Evolutionary conservation across 1,140 invertebrate genomes (phyloP).

Genomic region (Drosophila persimilis): DNA sequence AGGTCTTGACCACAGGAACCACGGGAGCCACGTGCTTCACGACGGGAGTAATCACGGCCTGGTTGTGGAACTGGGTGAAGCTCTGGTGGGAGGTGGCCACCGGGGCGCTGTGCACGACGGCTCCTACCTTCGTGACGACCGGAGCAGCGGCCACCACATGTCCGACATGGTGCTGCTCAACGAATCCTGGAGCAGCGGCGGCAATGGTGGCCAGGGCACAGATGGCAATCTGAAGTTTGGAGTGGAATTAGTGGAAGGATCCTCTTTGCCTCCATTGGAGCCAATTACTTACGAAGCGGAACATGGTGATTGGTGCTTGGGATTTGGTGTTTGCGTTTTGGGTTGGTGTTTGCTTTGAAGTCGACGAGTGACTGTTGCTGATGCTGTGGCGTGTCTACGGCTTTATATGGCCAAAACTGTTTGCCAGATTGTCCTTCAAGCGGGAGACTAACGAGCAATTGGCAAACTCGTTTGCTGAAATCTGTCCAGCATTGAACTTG

Average conservation of each 20-base stretch:
- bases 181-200: slow-evolving; percentile 66
- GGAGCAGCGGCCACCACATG: slow-evolving; percentile 49
- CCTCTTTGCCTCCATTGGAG: no score
- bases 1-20: slow-evolving; percentile 67
- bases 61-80: slow-evolving; percentile 72
- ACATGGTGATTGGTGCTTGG: slow-evolving; percentile 44
- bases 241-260: background rate
- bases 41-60: slow-evolving; percentile 66
- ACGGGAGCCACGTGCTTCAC: slow-evolving; percentile 57
- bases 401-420: slow-evolving; percentile 59
- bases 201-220: slow-evolving; percentile 65
- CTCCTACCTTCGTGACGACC: slow-evolving; percentile 62
- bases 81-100: slow-evolving; percentile 84
- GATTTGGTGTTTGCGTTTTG: slow-evolving; percentile 7
- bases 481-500: slow-evolving; percentile 63
- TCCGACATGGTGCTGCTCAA: slow-evolving; percentile 58
- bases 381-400: slow-evolving; percentile 3
- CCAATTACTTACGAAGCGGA: slow-evolving; percentile 69
- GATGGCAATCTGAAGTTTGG: slow-evolving; percentile 48
- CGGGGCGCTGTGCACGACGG: slow-evolving; percentile 61
- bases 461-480: slow-evolving; percentile 50
- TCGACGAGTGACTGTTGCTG: slow-evolving; percentile 65
- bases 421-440: slow-evolving; percentile 63
- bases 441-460: slow-evolving; percentile 49
- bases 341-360: slow-evolving; percentile 36